These are phyloP conservation scores for Nothoprocta perdicaria DNA, from an alignment of 2,113 vertebrate species.

Conservation along the genomic window DNA sequence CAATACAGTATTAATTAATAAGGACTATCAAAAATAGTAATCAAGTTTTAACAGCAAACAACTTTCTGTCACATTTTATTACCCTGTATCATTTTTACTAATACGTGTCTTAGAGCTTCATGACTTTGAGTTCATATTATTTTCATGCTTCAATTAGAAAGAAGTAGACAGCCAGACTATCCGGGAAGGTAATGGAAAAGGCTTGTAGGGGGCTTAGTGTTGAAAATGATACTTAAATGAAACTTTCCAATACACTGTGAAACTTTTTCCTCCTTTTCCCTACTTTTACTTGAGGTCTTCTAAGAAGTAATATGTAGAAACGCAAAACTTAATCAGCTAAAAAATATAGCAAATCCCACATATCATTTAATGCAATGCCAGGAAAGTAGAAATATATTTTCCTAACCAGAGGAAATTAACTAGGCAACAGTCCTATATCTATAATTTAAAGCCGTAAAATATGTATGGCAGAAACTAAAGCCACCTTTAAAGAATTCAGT, in stretches of 20 bases:
- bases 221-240: conserved; percentile 64
- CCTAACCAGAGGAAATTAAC: conserved; percentile 74
- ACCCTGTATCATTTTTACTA: conserved; percentile 63
- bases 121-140: conserved; percentile 74
- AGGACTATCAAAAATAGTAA: conserved; percentile 43
- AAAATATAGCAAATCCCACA: conserved; percentile 62
- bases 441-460: conserved; percentile 74
- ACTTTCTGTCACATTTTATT: conserved; percentile 76
- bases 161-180: conserved; percentile 62
- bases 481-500: conserved; percentile 66
- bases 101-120: conserved; percentile 64
- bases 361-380: conserved; percentile 59
- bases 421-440: conserved; percentile 64
- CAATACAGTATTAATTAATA: conserved; percentile 68
- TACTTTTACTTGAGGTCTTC: conserved; percentile 62
- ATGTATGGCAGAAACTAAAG: conserved; percentile 69
- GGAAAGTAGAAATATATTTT: conserved; percentile 68
- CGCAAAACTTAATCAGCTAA: conserved; percentile 67
- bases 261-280: conserved; percentile 46
- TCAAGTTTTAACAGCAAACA: conserved; percentile 53
- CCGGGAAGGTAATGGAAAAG: conserved; percentile 70
- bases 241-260: conserved; percentile 61
- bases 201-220: conserved; percentile 57
- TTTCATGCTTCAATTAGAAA: conserved; percentile 78
- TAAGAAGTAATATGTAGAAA: conserved; percentile 63